A percentile compares a stretch with the other conserved stretches of the same genome.
phyloP scores from a whole-genome alignment of 2,113 vertebrate genomes.

The Entosphenus tridentatus region DNA sequence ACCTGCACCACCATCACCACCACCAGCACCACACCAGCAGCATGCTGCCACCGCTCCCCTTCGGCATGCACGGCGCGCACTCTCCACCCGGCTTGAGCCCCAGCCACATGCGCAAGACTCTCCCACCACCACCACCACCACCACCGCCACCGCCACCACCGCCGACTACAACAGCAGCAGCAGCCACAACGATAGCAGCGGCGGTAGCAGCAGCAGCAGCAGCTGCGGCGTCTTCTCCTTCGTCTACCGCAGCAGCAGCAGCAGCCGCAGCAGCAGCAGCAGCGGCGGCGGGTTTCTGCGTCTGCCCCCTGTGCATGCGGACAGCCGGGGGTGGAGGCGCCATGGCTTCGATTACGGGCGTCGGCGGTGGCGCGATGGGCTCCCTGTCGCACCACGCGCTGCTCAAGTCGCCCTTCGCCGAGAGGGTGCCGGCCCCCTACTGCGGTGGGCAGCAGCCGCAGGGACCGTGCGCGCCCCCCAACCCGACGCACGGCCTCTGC shows the following conservation, averaged over 20 bases:
- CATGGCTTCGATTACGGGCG: not conserved
- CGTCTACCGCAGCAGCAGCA: not conserved
- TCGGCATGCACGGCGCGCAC: not conserved
- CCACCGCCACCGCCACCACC: no score
- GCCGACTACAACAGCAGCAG: not conserved
- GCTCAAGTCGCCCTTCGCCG: constrained; percentile 1
- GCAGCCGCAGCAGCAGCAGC: no score
- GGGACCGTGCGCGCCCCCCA: not conserved
- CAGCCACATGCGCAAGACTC: not conserved
- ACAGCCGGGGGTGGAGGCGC: not conserved
- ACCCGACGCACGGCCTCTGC: not conserved
- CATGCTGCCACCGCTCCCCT: constrained; percentile 1
- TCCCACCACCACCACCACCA: not conserved
- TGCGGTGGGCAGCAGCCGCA: not conserved
- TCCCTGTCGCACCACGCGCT: not conserved
- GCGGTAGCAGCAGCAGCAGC: no score
- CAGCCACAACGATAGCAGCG: no score
- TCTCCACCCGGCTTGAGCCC: not conserved
- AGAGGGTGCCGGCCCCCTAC: not conserved
- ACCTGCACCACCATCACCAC: not conserved
- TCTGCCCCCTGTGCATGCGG: constrained; percentile 1
- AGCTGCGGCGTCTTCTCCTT: not conserved
- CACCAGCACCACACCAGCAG: not conserved
- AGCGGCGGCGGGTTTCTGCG: not conserved
- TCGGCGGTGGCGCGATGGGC: not conserved